Evolutionary conservation across 35 echinoderm and acorn worm genomes (phyloP).

Genomic region (Stichopus chloronotus): DNA sequence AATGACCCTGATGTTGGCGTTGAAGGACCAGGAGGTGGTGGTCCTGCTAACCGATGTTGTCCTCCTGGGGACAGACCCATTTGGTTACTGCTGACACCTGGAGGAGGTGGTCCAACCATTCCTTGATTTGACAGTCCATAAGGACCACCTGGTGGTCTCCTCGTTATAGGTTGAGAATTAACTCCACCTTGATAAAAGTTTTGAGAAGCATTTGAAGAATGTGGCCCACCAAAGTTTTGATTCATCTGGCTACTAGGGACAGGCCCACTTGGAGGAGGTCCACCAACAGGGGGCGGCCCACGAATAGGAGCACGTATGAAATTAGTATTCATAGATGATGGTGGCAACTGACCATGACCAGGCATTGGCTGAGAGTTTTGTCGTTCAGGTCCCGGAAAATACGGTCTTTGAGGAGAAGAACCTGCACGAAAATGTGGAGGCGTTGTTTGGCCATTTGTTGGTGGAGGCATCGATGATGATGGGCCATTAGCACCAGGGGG

Average conservation of each 20-base stretch:
- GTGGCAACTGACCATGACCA: neutral
- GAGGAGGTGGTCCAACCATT: slow-evolving; percentile 12
- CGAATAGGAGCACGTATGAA: neutral
- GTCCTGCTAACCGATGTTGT: slow-evolving; percentile 32
- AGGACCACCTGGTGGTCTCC: slow-evolving; percentile 26
- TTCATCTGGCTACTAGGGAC: neutral
- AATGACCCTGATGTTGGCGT: slow-evolving; percentile 40
- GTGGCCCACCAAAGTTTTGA: slow-evolving; percentile 32
- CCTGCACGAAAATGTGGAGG: neutral
- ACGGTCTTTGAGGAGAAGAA: slow-evolving; percentile 36
- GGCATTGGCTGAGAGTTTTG: neutral
- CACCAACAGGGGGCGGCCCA: slow-evolving; percentile 40
- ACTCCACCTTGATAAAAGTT: neutral
- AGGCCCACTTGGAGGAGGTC: slow-evolving; percentile 42
- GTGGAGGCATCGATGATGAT: slow-evolving; percentile 26
- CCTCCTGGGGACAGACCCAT: neutral
- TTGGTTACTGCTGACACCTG: neutral
- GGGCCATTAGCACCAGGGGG: slow-evolving; percentile 50
- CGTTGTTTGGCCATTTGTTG: slow-evolving; percentile 24
- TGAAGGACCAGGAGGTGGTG: slow-evolving; percentile 16
- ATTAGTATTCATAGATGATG: slow-evolving; percentile 35
- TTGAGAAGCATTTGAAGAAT: neutral
- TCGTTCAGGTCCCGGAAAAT: neutral
- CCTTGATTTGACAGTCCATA: slow-evolving; percentile 37
- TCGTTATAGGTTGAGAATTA: slow-evolving; percentile 25